Base-by-base conservation (phyloP, 2,797 vertebrate genomes). In the Thalassophryne amazonica region DNA sequence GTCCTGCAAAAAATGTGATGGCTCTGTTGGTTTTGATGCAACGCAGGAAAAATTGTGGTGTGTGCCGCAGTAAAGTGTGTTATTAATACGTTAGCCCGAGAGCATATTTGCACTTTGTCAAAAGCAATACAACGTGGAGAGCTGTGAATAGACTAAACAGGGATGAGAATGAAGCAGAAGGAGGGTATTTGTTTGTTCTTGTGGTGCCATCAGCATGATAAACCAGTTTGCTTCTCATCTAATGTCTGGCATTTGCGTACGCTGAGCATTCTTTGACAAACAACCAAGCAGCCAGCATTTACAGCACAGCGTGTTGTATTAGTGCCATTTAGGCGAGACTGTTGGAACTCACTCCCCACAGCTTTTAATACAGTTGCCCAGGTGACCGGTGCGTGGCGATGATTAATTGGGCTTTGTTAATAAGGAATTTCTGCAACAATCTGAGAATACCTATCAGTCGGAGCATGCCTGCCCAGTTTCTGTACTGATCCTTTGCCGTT, bases 331-430 rank as follows among this genome's bases (percentile, higher is more conserved):
- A 81, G 49, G 35, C 35, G 40, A 41, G 55, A 32, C 60, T 6
- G 22, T 53, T 51, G 61, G 65, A 71, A 60, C 53, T 52, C 50
- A 53, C 53, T 65, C 47, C 58, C 58, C 39, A 34, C 47, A 56
- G 40, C 49, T 65, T 31, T 38, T 55, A 27, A 11, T 29, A 27
- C 56, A 46, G 64, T 54, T 60, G 55, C 69, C 63, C 70, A 73
- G 72, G 73, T 82, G 73, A 77, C 71, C 54, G 24, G 42, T 47
- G 63, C 69, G 52, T 25, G 6, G 23, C 46, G 22, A 30, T 89
- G 88, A 90, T 89, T 85, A 89, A 91, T 86, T 78, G 70, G 70
- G 73, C 76, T 86, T 88, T 76, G 64, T 73, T 85, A 85, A 86
- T 74, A 72, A 69, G 69, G 63, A 49, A 63, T 73, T 76, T 42